These are phyloP conservation scores for Meloidogyne exigua DNA, from an alignment of 1,140 invertebrate genomes.

Conservation along the genomic window DNA sequence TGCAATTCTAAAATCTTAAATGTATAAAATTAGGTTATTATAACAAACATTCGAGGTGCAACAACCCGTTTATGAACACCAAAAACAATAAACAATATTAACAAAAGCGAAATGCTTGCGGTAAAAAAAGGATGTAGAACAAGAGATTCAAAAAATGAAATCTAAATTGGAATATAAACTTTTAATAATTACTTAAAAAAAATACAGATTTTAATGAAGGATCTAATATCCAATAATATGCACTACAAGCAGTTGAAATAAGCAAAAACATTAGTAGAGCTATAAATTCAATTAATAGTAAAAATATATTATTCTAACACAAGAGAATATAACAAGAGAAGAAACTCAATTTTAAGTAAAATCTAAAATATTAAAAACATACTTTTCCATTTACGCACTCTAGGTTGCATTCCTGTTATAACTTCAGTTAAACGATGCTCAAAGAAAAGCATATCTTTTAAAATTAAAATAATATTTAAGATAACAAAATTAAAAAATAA, in stretches of 20 bases:
- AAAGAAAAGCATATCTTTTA: constrained; percentile 43
- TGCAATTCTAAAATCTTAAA: constrained; percentile 71
- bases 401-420: constrained; percentile 36
- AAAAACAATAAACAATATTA: constrained; percentile 36
- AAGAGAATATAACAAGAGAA: no score
- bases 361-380: constrained; percentile 14
- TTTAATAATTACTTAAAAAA: constrained; percentile 15
- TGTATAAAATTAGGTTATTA: neutral
- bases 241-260: constrained; percentile 30
- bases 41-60: constrained; percentile 37
- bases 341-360: neutral
- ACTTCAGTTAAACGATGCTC: constrained; percentile 39
- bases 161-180: constrained; percentile 31
- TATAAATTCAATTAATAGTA: no score
- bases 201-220: constrained; percentile 29
- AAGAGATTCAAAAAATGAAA: constrained; percentile 37
- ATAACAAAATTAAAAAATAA: neutral
- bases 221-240: constrained; percentile 41
- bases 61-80: constrained; percentile 42
- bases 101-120: constrained; percentile 23
- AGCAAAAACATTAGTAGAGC: constrained; percentile 27
- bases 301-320: no score
- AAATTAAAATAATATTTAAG: neutral
- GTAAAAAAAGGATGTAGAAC: constrained; percentile 40
- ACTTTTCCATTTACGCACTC: constrained; percentile 35